A percentile compares a stretch with the other conserved stretches of the same genome.
Conservation (phyloP, 2,888 invertebrate species). For the Ethmia dodecea region DNA sequence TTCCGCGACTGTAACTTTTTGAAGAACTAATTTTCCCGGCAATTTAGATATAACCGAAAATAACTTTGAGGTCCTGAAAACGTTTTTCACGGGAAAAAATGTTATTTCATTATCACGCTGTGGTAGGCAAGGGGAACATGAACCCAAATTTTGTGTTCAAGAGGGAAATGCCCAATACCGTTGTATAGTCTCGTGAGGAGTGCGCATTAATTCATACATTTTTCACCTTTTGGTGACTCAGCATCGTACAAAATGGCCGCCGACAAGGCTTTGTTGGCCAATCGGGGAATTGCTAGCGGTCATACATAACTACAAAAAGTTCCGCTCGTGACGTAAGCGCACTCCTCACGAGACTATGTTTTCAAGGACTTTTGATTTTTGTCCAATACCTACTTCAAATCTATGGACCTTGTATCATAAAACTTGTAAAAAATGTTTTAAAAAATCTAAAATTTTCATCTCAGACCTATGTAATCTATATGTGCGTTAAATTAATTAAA, state of each 20-base stretch:
- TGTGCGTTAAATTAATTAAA: no score
- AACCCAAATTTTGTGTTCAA: constrained; percentile 75
- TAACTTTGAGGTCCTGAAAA: constrained; percentile 17
- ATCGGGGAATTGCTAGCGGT: constrained; percentile 51
- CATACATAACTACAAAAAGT: constrained; percentile 64
- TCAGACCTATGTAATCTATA: no score
- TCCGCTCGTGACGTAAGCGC: constrained; percentile 62
- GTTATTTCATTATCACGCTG: constrained; percentile 43
- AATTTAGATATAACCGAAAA: constrained; percentile 23
- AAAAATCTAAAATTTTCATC: neutral
- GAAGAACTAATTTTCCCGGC: constrained; percentile 43
- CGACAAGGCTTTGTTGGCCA: constrained; percentile 71
- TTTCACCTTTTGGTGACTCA: constrained; percentile 81
- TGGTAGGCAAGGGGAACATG: constrained; percentile 58
- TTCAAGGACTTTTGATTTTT: constrained; percentile 73
- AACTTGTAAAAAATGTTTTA: neutral
- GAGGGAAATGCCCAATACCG: constrained; percentile 77
- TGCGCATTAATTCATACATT: constrained; percentile 75
- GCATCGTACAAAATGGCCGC: constrained; percentile 81
- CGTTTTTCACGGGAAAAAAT: constrained; percentile 28
- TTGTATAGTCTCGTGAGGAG: constrained; percentile 79
- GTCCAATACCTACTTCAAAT: constrained; percentile 45
- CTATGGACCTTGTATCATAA: neutral
- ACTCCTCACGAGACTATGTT: constrained; percentile 74
- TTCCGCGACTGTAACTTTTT: constrained; percentile 41